These are phyloP conservation scores for Lophius piscatorius DNA, from an alignment of 2,113 vertebrate species.

Conservation along the genomic window DNA sequence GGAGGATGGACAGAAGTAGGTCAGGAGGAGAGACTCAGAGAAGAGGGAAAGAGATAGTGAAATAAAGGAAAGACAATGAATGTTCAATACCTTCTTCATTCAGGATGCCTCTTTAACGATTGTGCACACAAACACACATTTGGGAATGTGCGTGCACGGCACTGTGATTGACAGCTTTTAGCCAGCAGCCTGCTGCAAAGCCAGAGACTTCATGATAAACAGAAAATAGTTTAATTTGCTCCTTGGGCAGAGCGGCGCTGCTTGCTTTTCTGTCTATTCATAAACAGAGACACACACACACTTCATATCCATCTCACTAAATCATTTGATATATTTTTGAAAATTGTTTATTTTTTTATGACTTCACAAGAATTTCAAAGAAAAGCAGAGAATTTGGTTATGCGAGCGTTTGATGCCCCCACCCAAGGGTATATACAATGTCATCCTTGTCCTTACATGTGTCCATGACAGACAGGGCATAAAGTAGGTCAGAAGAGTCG, in stretches of 20 bases:
- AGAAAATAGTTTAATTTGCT: constrained; percentile 64
- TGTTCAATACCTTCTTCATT: constrained; percentile 6
- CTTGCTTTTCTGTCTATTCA: constrained; percentile 43
- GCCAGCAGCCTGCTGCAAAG: constrained; percentile 52
- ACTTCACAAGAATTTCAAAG: too few relatives aligned
- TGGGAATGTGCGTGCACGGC: constrained; percentile 1
- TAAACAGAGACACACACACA: constrained; percentile 11
- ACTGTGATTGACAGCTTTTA: constrained; percentile 64
- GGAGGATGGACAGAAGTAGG: constrained; percentile 69
- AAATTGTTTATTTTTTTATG: too few relatives aligned
- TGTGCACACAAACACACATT: neutral
- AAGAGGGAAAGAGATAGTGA: neutral
- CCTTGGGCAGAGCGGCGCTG: constrained; percentile 37
- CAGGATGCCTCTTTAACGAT: neutral
- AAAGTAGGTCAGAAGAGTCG: too few relatives aligned
- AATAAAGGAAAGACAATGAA: constrained; percentile 19
- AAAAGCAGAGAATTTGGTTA: too few relatives aligned
- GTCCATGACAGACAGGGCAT: too few relatives aligned
- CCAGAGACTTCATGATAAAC: constrained; percentile 65
- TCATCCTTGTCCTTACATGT: too few relatives aligned
- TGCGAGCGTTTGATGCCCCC: too few relatives aligned
- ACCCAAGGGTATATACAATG: too few relatives aligned
- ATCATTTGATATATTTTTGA: neutral
- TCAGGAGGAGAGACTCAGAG: constrained; percentile 61
- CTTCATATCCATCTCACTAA: neutral